Conservation (phyloP, 64 coral and sea anemone species). For the Montipora cactus region DNA sequence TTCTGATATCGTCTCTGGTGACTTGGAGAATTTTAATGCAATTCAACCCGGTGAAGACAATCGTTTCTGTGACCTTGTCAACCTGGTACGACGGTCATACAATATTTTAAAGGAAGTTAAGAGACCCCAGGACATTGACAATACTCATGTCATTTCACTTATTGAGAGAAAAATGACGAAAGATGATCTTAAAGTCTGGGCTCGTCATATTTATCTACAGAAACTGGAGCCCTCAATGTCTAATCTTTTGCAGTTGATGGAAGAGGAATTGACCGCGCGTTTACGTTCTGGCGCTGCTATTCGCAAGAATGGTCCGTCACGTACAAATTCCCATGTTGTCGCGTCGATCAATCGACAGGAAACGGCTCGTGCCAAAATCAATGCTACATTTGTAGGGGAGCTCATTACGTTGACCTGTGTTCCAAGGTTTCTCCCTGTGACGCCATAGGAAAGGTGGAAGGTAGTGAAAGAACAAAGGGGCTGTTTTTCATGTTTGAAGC, state of each 20-base stretch:
- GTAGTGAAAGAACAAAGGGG: constrained; percentile 76
- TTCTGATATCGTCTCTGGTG: constrained; percentile 68
- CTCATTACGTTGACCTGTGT: constrained; percentile 71
- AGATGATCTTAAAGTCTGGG: not conserved
- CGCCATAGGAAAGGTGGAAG: constrained; percentile 62
- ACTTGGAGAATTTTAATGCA: constrained; percentile 61
- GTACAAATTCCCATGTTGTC: not conserved
- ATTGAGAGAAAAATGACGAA: constrained; percentile 13
- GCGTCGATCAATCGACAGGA: not conserved
- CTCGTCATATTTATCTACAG: constrained; percentile 49
- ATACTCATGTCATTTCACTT: constrained; percentile 42
- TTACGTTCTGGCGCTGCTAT: constrained; percentile 60
- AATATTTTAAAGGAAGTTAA: constrained; percentile 79
- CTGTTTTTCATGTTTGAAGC: constrained; percentile 72
- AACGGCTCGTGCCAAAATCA: not conserved
- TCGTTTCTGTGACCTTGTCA: not conserved
- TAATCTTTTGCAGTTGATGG: constrained; percentile 64
- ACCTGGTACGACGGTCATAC: constrained; percentile 67
- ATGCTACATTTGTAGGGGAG: constrained; percentile 66
- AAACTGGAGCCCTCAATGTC: constrained; percentile 60
- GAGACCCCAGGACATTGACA: constrained; percentile 72
- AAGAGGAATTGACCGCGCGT: constrained; percentile 66
- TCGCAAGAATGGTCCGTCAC: constrained; percentile 28
- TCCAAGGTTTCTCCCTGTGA: constrained; percentile 57
- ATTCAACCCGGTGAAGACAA: constrained; percentile 65